Percentiles rank a stretch among this genome's conserved stretches.
phyloP scores from a whole-genome alignment of 2,797 vertebrate genomes.

The Amphiprion clarkii region DNA sequence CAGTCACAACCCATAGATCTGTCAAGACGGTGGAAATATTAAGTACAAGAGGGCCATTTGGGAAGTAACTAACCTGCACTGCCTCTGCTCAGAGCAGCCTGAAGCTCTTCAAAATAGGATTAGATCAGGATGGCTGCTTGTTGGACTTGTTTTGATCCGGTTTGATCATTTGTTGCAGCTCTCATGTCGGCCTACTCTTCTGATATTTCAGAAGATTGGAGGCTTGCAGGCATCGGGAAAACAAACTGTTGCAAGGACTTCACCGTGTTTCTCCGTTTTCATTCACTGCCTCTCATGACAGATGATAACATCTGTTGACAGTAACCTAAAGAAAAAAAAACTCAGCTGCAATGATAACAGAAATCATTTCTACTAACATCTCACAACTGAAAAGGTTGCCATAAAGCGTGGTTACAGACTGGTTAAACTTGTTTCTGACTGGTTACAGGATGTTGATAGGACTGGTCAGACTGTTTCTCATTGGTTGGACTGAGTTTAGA shows the following conservation, averaged over 20 bases:
- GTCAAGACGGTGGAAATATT: slow-evolving; percentile 56
- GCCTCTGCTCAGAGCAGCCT: slow-evolving; percentile 11
- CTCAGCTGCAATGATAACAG: background rate
- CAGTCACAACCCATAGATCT: slow-evolving; percentile 63
- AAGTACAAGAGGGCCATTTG: slow-evolving; percentile 11
- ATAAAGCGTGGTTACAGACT: no score
- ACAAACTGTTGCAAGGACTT: background rate
- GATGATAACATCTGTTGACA: no score
- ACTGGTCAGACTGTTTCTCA: no score
- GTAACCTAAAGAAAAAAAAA: background rate
- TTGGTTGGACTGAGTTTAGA: no score
- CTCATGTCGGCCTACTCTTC: background rate
- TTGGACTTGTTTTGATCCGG: slow-evolving; percentile 1
- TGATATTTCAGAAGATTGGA: slow-evolving; percentile 10
- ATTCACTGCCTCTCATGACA: background rate
- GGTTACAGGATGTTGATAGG: no score
- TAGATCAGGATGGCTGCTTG: slow-evolving; percentile 10
- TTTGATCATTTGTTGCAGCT: slow-evolving; percentile 4
- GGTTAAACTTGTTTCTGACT: no score
- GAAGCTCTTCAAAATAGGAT: slow-evolving; percentile 26
- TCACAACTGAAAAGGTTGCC: no score
- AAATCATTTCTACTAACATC: no score
- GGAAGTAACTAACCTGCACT: slow-evolving; percentile 30
- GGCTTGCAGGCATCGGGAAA: slow-evolving; percentile 12
- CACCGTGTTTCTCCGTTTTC: background rate